Evolutionary conservation across 2,797 vertebrate species (phyloP).

Genomic region (Hemitrygon akajei): DNA sequence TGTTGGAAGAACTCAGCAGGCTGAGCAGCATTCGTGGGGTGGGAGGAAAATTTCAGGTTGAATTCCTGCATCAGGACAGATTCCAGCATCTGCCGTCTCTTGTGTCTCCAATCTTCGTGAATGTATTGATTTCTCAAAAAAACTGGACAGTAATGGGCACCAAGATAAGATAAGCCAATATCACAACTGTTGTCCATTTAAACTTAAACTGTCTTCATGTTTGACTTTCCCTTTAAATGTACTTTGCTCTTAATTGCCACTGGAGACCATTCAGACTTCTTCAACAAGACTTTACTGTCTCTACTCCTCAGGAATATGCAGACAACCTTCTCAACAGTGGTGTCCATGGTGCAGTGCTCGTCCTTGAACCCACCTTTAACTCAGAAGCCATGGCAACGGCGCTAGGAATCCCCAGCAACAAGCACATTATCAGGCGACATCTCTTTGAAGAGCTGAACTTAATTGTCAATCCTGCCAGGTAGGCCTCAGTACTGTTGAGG

Average conservation of each 20-base stretch:
- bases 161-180: neutral
- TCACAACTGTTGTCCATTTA: too few species aligned
- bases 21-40: too few species aligned
- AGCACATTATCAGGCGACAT: slow-evolving; percentile 75
- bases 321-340: slow-evolving; percentile 71
- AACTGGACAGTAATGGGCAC: too few species aligned
- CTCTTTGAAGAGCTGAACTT: slow-evolving; percentile 73
- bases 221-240: neutral
- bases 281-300: too few species aligned
- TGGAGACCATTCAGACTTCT: neutral
- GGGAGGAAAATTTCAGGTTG: too few species aligned
- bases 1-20: too few species aligned
- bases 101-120: too few species aligned
- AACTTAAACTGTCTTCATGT: too few species aligned
- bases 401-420: slow-evolving; percentile 70
- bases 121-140: neutral
- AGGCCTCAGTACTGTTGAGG: slow-evolving; percentile 38
- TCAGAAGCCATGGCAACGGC: slow-evolving; percentile 72
- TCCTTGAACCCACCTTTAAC: slow-evolving; percentile 76
- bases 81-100: too few species aligned
- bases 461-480: slow-evolving; percentile 65
- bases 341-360: slow-evolving; percentile 74
- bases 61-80: too few species aligned
- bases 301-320: slow-evolving; percentile 63
- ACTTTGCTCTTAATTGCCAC: neutral